Evolutionary conservation across 2,113 vertebrate genomes (phyloP).

Genomic region (Nyctibius bracteatus): DNA sequence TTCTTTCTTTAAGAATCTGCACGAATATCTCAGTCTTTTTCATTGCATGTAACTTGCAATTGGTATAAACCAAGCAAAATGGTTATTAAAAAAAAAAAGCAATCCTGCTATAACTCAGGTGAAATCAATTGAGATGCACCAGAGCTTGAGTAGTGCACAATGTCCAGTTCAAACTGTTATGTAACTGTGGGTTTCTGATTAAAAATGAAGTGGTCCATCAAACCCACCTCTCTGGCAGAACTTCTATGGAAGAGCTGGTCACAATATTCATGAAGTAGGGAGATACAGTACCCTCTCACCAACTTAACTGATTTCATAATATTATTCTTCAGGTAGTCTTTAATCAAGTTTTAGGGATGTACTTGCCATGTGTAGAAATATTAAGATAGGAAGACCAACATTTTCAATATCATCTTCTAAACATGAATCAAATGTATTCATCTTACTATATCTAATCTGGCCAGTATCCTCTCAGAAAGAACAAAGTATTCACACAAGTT

Average conservation of each 20-base stretch:
- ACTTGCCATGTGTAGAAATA: not conserved
- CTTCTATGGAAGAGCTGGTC: not conserved
- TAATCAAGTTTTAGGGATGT: not conserved
- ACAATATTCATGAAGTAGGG: not conserved
- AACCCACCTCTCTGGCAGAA: not conserved
- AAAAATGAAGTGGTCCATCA: not conserved
- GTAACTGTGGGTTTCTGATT: not conserved
- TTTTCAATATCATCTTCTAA: not conserved
- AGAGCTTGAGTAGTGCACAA: not conserved
- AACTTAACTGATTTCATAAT: not conserved
- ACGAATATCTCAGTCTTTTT: not conserved
- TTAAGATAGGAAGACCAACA: not conserved
- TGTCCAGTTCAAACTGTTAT: not conserved
- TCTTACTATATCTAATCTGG: not conserved
- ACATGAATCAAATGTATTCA: not conserved
- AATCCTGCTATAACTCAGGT: not conserved
- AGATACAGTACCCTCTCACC: not conserved
- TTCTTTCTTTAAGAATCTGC: not conserved
- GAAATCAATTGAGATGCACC: not conserved
- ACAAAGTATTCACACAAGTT: accelerated
- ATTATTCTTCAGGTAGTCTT: not conserved
- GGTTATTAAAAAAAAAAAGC: accelerated
- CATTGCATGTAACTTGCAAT: not conserved
- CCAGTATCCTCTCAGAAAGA: not conserved
- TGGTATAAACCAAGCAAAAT: not conserved